Percentiles rank a stretch among this genome's conserved stretches.
Conservation (phyloP, 2,888 invertebrate species). For the Bombylius major region DNA sequence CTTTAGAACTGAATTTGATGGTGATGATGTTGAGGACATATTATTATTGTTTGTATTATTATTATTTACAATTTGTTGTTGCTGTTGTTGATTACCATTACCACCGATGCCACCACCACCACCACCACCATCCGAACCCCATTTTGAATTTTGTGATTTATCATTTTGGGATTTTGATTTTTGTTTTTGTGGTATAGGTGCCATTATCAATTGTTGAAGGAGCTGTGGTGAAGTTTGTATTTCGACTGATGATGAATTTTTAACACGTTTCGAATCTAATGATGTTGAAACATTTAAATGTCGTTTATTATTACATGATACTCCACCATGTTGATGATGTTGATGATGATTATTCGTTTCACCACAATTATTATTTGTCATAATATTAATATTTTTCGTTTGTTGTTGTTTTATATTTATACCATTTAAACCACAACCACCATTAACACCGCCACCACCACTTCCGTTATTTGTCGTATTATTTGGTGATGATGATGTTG, state of each 20-base stretch:
- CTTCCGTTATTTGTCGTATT: not conserved
- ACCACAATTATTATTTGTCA: too few relatives aligned
- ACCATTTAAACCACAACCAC: not conserved
- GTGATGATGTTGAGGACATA: constrained; percentile 22
- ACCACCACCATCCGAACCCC: constrained; percentile 30
- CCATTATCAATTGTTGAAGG: constrained; percentile 44
- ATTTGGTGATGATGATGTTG: not conserved
- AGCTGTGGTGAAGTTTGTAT: constrained; percentile 38
- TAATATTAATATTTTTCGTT: not conserved
- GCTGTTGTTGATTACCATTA: constrained; percentile 33
- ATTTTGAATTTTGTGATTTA: constrained; percentile 30
- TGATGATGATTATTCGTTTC: not conserved
- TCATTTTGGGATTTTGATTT: constrained; percentile 16
- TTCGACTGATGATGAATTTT: constrained; percentile 24
- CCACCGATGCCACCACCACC: constrained; percentile 19
- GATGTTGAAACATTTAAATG: constrained; percentile 12
- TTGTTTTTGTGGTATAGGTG: constrained; percentile 13
- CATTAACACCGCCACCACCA: too few relatives aligned
- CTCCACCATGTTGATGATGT: not conserved
- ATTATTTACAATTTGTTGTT: constrained; percentile 25
- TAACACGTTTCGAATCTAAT: constrained; percentile 15
- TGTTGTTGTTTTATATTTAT: not conserved
- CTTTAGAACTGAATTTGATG: constrained; percentile 59
- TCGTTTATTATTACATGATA: constrained; percentile 14
- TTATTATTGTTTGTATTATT: constrained; percentile 15